phyloP scores from a whole-genome alignment of 2,888 invertebrate species.

The Tethea ocularis region DNA sequence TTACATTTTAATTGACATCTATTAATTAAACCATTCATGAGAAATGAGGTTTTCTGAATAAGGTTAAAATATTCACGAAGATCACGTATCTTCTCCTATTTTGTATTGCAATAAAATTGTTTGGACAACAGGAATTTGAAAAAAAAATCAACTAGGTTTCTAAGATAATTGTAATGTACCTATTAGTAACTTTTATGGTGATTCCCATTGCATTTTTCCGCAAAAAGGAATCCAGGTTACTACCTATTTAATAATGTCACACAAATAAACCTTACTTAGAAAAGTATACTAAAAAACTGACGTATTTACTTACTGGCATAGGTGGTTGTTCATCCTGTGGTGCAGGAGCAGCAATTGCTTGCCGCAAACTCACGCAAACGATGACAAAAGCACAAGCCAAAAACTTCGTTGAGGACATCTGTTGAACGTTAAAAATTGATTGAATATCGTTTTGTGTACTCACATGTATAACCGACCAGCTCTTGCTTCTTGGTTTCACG shows the following conservation, averaged over 20 bases:
- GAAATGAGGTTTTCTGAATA: not conserved
- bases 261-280: too few species aligned
- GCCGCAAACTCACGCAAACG: constrained; percentile 62
- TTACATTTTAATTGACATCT: constrained; percentile 3
- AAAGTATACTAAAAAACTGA: too few species aligned
- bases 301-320: constrained; percentile 70
- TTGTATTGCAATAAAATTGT: not conserved
- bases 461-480: constrained; percentile 9
- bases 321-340: constrained; percentile 69
- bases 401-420: constrained; percentile 67
- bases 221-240: constrained; percentile 21
- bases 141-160: not conserved
- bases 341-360: constrained; percentile 62
- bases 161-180: not conserved
- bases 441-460: too few species aligned
- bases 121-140: not conserved
- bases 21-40: not conserved
- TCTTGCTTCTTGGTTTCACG: not conserved
- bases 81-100: constrained; percentile 4
- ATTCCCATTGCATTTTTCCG: too few species aligned
- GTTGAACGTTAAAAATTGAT: constrained; percentile 30
- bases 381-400: constrained; percentile 58
- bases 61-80: constrained; percentile 5
- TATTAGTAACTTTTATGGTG: too few species aligned
- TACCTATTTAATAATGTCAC: too few species aligned